These are phyloP conservation scores for Dasyornis broadbenti DNA, from an alignment of 2,113 vertebrate species.

Conservation along the genomic window DNA sequence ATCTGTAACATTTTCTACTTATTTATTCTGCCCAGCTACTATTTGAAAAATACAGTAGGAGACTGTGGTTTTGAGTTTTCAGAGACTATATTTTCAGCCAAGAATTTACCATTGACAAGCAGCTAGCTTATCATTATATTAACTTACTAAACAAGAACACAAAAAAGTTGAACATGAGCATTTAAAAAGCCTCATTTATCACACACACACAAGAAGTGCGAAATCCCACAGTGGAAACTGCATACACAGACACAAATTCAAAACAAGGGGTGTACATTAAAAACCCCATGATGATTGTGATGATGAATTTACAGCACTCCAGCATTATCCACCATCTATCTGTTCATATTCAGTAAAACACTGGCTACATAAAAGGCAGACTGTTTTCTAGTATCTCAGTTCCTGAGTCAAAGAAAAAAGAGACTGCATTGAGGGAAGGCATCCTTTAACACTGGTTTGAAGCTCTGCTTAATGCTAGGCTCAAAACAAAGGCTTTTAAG, in stretches of 20 bases:
- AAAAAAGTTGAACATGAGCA: not conserved
- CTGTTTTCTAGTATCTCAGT: not conserved
- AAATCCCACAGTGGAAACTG: not conserved
- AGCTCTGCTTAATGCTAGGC: constrained; percentile 20
- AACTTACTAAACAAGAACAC: not conserved
- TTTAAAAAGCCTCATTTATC: not conserved
- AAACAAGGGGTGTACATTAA: not conserved
- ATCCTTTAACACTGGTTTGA: constrained; percentile 45
- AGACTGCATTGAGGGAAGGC: not conserved
- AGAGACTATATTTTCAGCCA: not conserved
- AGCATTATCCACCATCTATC: not conserved
- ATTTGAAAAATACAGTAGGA: not conserved
- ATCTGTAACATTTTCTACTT: not conserved
- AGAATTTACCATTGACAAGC: not conserved
- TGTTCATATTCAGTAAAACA: not conserved
- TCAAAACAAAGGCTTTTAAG: constrained; percentile 51
- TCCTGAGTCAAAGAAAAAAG: constrained; percentile 16
- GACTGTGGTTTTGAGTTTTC: not conserved
- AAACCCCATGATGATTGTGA: not conserved
- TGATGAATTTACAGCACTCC: not conserved
- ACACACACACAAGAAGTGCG: not conserved
- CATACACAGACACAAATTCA: not conserved
- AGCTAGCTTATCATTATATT: not conserved
- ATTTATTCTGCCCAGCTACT: not conserved
- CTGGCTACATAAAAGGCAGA: constrained; percentile 5